phyloP scores from a whole-genome alignment of 2,888 invertebrate species.

The Andrena dorsata region DNA sequence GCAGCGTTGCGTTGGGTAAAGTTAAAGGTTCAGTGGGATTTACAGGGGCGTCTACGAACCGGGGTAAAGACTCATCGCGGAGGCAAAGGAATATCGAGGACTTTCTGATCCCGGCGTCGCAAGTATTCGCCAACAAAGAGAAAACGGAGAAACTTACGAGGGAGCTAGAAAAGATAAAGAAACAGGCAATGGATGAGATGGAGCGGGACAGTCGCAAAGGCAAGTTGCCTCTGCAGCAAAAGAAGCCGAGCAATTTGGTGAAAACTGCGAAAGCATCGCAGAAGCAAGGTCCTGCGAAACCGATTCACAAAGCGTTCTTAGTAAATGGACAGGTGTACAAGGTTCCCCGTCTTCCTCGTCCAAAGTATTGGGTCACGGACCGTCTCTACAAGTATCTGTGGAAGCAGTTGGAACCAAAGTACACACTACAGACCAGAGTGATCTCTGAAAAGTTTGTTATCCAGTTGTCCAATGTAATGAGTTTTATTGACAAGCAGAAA shows the following conservation, averaged over 20 bases:
- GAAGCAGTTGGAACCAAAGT: constrained; percentile 77
- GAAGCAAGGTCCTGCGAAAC: constrained; percentile 23
- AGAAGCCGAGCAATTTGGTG: neutral
- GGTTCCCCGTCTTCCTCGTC: constrained; percentile 74
- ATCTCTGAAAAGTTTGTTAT: constrained; percentile 76
- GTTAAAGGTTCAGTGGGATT: neutral
- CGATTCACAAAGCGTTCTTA: constrained; percentile 74
- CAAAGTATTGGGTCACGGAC: constrained; percentile 79
- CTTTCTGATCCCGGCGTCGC: constrained; percentile 16
- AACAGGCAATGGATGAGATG: neutral
- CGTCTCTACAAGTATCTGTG: constrained; percentile 77
- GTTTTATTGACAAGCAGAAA: constrained; percentile 67
- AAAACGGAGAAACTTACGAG: constrained; percentile 9
- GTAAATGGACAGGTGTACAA: constrained; percentile 80
- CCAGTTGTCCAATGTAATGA: constrained; percentile 61
- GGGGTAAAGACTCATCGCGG: too few relatives aligned
- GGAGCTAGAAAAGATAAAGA: constrained; percentile 39
- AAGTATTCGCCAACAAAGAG: neutral
- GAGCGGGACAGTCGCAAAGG: neutral
- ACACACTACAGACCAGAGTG: constrained; percentile 66
- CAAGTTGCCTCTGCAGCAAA: neutral
- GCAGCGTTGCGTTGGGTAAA: neutral
- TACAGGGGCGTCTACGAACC: neutral
- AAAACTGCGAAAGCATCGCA: neutral
- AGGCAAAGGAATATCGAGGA: constrained; percentile 26